phyloP scores from a whole-genome alignment of 2,797 vertebrate species.

The Lagorchestes hirsutus region DNA sequence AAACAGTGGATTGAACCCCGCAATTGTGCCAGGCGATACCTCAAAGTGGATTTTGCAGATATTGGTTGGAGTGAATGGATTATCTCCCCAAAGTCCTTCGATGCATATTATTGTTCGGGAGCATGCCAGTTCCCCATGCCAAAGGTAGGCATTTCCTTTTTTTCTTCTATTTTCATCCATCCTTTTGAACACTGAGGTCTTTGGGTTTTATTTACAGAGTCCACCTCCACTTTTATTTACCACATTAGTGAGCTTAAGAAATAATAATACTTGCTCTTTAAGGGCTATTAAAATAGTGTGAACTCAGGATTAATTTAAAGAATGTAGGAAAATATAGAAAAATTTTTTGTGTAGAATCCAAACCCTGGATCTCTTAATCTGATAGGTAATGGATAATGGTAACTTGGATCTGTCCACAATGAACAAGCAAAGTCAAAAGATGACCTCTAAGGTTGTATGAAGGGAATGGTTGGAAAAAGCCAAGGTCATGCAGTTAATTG shows the following conservation, averaged over 20 bases:
- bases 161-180: conserved; percentile 46
- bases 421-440: conserved; percentile 2
- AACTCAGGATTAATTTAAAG: conserved; percentile 53
- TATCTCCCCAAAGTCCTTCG: conserved; percentile 98
- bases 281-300: conserved; percentile 61
- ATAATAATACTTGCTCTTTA: conserved; percentile 40
- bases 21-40: conserved; percentile 93
- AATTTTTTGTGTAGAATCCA: conserved; percentile 70
- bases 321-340: conserved; percentile 26
- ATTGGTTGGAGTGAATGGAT: conserved; percentile 99
- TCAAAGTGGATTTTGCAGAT: conserved; percentile 98
- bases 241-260: conserved; percentile 31
- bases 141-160: conserved; percentile 88
- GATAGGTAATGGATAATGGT: conserved; percentile 32
- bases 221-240: conserved; percentile 42
- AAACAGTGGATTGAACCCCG: conserved; percentile 96
- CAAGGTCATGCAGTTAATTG: background rate
- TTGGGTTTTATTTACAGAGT: conserved; percentile 45
- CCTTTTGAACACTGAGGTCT: conserved; percentile 49
- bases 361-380: conserved; percentile 42
- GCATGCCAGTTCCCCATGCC: conserved; percentile 98
- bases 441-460: background rate
- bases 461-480: background rate
- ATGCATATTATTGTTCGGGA: conserved; percentile 97
- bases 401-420: conserved; percentile 54